Conservation (phyloP, 2,797 vertebrate genomes). For the Galaxias olidus region DNA sequence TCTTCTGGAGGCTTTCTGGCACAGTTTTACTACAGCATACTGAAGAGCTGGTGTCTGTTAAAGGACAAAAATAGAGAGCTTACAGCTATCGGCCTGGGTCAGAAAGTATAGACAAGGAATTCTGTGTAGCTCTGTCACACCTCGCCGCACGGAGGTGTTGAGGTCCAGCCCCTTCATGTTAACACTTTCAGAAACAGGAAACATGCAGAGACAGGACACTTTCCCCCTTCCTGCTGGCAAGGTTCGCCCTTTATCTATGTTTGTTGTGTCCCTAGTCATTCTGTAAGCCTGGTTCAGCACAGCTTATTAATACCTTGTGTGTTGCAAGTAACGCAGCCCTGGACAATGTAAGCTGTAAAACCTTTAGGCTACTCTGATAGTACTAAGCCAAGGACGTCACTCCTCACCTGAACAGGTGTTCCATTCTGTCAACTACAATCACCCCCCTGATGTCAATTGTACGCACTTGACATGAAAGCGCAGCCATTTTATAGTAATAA, state of each 20-base stretch:
- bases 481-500: too few relatives aligned
- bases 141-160: background rate
- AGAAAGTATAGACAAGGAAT: too few relatives aligned
- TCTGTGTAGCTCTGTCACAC: too few relatives aligned
- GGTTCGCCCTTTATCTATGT: background rate
- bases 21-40: too few relatives aligned
- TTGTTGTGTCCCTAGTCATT: background rate
- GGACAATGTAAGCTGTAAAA: background rate
- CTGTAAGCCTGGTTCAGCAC: background rate
- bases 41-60: too few relatives aligned
- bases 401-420: background rate
- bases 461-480: too few relatives aligned
- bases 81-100: too few relatives aligned
- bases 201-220: background rate
- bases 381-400: background rate
- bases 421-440: too few relatives aligned
- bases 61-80: too few relatives aligned
- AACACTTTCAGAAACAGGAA: background rate
- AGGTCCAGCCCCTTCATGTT: background rate
- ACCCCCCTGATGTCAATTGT: too few relatives aligned
- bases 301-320: background rate
- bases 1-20: too few relatives aligned
- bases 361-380: background rate
- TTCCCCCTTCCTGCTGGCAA: conserved; percentile 3
- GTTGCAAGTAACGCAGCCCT: background rate